Base-by-base conservation (phyloP, 2,888 invertebrate species). In the Metalampra italica region DNA sequence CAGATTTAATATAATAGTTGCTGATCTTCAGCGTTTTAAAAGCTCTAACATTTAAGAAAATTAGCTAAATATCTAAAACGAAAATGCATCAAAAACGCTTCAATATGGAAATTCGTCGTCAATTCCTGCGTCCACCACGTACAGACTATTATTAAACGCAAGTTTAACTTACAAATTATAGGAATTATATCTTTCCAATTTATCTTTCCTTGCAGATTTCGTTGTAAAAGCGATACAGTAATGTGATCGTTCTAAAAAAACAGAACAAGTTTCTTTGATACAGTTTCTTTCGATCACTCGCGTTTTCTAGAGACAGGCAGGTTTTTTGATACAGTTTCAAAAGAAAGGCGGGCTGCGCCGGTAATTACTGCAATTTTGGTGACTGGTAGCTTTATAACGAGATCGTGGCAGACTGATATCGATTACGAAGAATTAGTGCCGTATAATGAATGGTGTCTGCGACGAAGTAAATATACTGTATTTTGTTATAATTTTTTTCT, bases 321-420 rank as follows among this genome's bases (percentile, higher is more conserved):
- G 52, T 51, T 49, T 40, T 51, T 44, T 51, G 56, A 52, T 59
- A 56, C 57, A 55, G 52, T 57, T 56, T 54, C 57, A 60, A 69
- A 75, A 71, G 73, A 76, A 76, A 74, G 76, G 66, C 60, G 71
- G n/a, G n/a, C n/a, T n/a, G n/a, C n/a, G n/a, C n/a, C n/a, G 71
- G 71, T 81, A 82, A 83, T 83, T 68, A 80, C 74, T 70, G 78
- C 66, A 80, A 80, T 82, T 84, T 78, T 57, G 70, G 68, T 68
- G 70, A 77, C 74, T 73, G 75, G 67, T 12, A 14, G n/a, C 43
- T 51, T 68, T 75, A 78, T 80, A 78, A 79, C 75, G 66, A 68
- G 74, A 66, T 66, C 53, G 74, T 64, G 75, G 73, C 71, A 60
- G 68, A 66, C 67, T 30, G 30, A 8, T 8, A 62, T 75, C 70